These are phyloP conservation scores for Amphiprion ocellaris DNA, from an alignment of 2,113 vertebrate genomes.

Conservation along the genomic window DNA sequence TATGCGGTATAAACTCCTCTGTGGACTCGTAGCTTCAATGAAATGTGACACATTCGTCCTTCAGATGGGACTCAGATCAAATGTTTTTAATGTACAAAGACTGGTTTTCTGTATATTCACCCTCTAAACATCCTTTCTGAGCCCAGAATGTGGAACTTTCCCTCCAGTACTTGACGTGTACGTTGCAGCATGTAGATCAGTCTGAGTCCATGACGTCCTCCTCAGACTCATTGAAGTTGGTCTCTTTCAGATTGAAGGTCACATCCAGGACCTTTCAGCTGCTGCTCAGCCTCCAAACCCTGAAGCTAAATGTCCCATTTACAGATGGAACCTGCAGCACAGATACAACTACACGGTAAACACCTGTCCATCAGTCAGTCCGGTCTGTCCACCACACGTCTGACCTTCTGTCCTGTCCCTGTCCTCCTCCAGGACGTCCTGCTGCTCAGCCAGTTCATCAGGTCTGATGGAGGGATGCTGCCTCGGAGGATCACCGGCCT, in stretches of 20 bases:
- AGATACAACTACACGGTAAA: slow-evolving; percentile 94
- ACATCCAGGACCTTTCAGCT: slow-evolving; percentile 70
- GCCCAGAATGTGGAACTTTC: no score
- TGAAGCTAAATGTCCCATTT: slow-evolving; percentile 94
- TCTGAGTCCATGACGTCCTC: no score
- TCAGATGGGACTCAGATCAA: no score
- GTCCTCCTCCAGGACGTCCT: slow-evolving; percentile 89
- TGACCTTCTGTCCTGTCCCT: neutral
- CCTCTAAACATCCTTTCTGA: no score
- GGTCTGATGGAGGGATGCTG: slow-evolving; percentile 93
- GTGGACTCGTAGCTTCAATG: no score
- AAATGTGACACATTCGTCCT: no score
- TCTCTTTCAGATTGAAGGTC: slow-evolving; percentile 89
- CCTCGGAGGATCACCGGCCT: slow-evolving; percentile 91
- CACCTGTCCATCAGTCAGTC: slow-evolving; percentile 3
- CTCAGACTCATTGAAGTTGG: neutral
- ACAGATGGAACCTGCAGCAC: slow-evolving; percentile 96
- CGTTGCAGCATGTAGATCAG: no score
- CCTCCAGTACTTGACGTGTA: neutral
- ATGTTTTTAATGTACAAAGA: no score
- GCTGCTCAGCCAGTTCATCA: slow-evolving; percentile 95
- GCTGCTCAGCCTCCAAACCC: slow-evolving; percentile 92
- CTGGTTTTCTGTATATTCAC: no score
- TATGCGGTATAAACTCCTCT: no score
- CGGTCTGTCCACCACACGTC: neutral